Base-by-base conservation (phyloP, 2,888 invertebrate species). In the Atherix ibis region DNA sequence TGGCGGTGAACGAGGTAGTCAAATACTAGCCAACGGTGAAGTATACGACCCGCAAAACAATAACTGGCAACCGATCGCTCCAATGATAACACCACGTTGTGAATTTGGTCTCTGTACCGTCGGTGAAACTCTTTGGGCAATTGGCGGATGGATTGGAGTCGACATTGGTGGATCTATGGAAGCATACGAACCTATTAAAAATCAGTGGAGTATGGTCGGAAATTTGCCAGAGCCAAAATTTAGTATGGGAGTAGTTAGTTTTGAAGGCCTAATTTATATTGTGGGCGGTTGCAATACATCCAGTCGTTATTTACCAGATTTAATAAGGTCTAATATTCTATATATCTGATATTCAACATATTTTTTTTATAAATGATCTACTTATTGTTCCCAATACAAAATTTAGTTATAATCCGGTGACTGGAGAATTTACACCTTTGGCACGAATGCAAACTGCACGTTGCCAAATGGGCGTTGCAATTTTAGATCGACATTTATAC, bases 121-220 rank as follows among this genome's bases (percentile, higher is more conserved):
- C 58, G 77, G 83, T 45, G 84, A 83, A 18, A 73, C 72, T 48
- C 62, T 92, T 38, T 87, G 82, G 54, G 89, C 88, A 1, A 75
- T 92, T 46, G 91, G 92, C 27, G 92, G 92, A 4, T 91, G 91
- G 89, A 78, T 91, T 19, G 91, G 89, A 1, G 80, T 82, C 40
- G 87, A 88, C 53, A 85, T 91, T 54, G 88, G 87, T 2, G 78
- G 80, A 16, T 76, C 82, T 1, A 82, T 92, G 42, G 92, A 92
- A 56, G 71, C 78, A 46, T 92, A 85, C 54, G 82, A 89, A 56
- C 82, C 88, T 1, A 66, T 73, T 36, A 64, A 69, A 19, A 75
- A 87, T 54, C 67, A 70, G 41, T 92, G 92, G 91, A 67, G 68
- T 18, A 60, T 78, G 29, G 70, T 76, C 36, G 87, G 81, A 1